Conservation (phyloP, 2,113 vertebrate genomes). For the Onychostruthus taczanowskii region DNA sequence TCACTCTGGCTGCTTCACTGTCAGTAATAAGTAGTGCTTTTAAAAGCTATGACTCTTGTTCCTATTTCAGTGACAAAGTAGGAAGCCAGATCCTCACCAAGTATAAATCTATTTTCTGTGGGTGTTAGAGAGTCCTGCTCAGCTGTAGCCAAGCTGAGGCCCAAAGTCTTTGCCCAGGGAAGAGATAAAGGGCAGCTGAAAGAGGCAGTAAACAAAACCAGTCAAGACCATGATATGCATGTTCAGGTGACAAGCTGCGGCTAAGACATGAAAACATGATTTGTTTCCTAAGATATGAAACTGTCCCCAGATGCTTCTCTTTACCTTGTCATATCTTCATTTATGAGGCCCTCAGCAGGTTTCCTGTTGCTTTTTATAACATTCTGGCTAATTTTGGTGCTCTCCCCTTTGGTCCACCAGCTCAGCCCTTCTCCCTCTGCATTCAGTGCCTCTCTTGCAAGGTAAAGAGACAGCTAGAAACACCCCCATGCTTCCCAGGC, state of each 20-base stretch:
- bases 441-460: not conserved
- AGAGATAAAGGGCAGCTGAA: not conserved
- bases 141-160: not conserved
- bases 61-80: not conserved
- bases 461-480: not conserved
- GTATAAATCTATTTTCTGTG: not conserved
- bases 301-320: not conserved
- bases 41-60: not conserved
- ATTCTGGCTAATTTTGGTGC: not conserved
- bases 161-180: not conserved
- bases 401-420: not conserved
- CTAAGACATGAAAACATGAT: not conserved
- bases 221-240: not conserved
- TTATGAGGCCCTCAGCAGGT: not conserved
- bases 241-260: not conserved
- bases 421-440: not conserved
- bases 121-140: not conserved
- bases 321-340: not conserved
- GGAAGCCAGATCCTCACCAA: not conserved
- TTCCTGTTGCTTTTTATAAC: slow-evolving; percentile 36
- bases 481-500: rapidly evolving
- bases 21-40: not conserved
- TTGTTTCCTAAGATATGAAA: not conserved
- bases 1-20: not conserved
- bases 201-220: not conserved